Conservation (phyloP, 1,140 invertebrate species). For the Eriosoma lanigerum region DNA sequence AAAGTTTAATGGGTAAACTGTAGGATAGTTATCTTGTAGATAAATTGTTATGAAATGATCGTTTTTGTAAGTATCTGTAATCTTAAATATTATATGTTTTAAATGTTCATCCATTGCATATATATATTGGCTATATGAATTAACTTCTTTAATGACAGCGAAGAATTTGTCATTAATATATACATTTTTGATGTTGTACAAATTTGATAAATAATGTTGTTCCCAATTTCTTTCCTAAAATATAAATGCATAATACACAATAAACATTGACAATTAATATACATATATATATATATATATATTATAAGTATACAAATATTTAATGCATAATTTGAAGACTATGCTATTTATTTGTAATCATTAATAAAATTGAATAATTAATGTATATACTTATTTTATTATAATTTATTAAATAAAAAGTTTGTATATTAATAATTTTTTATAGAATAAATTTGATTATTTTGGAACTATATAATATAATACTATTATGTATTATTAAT, state of each 20-base stretch:
- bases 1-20: not conserved
- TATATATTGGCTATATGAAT: not conserved
- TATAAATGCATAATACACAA: not conserved
- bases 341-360: no score
- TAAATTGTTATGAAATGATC: slow-evolving; percentile 31
- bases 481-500: no score
- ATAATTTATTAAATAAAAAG: no score
- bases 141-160: slow-evolving; percentile 19
- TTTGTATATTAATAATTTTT: no score
- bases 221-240: not conserved
- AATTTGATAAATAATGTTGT: not conserved
- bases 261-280: no score
- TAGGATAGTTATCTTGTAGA: slow-evolving; percentile 27
- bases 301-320: no score
- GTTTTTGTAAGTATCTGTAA: not conserved
- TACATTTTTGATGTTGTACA: not conserved
- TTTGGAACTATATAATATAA: no score
- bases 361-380: no score
- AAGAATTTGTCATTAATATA: not conserved
- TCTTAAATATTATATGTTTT: slow-evolving; percentile 11
- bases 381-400: no score
- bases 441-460: no score
- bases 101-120: slow-evolving; percentile 14
- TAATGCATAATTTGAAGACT: no score
- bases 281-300: no score